Base-by-base conservation (phyloP, 2,888 invertebrate genomes). In the Limnephilus auricula region DNA sequence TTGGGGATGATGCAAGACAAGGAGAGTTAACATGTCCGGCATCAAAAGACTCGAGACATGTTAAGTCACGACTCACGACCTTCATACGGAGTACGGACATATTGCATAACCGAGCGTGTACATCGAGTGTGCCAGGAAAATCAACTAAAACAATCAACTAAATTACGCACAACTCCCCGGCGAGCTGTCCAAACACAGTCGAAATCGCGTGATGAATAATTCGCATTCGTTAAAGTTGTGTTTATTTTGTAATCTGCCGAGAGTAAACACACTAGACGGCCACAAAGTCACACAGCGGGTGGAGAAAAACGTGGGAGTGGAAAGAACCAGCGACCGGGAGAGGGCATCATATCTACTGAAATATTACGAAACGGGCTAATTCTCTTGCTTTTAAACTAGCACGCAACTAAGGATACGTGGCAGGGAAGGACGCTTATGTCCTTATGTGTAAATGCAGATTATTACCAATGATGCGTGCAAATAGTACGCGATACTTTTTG, bases 181-280 rank as follows among this genome's bases (percentile, higher is more conserved):
- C 65, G 65, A 25, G n/a, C 65, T 34, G 32, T 32, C 34, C 82
- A 15, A 34, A 32, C 82, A 65, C 25, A 25, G 34, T 82, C 82
- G 4, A 82, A 82, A 25, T 82, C 82, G 82, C 34, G 82, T 34
- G 34, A 82, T 82, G 32, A 82, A 82, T 82, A 34, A 82, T 82
- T 82, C 34, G 34, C 82, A 34, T 32, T 82, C 34, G 82, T 82
- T 31, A 15, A 82, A 82, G 10, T 82, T 34, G 34, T 82, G 82
- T 82, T 82, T 82, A 82, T 82, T 82, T 82, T 82, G 32, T 32
- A 82, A 32, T 32, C 31, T 32, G 34, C 82, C 82, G 82, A 25
- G 82, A 82, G 32, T 82, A 82, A 82, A 82, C 25, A 88, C 89
- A 82, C 40, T 37, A 65, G 25, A 15, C 85, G 80, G 80, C 34